Conservation (phyloP, 2,797 vertebrate genomes). For the Poliocrania exsul region DNA sequence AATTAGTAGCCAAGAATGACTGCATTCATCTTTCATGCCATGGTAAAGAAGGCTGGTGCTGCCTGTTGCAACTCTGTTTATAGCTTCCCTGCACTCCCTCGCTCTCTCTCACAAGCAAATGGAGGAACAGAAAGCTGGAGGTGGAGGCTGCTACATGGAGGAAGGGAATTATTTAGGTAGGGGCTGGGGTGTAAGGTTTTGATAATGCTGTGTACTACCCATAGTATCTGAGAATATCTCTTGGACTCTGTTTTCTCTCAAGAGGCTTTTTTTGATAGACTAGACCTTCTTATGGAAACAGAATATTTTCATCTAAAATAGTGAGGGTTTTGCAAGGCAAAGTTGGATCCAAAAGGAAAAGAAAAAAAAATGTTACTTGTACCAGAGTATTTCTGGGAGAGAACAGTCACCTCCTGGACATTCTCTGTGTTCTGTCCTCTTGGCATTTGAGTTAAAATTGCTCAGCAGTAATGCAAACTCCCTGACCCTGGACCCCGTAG, state of each 20-base stretch:
- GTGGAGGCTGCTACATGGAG: background rate
- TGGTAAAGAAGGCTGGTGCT: background rate
- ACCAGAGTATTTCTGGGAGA: background rate
- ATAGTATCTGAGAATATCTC: background rate
- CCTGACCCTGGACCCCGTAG: background rate
- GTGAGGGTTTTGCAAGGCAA: background rate
- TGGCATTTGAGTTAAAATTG: background rate
- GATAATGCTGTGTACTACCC: background rate
- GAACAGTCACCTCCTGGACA: background rate
- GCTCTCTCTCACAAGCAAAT: background rate
- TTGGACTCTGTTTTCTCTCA: background rate
- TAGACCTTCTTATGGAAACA: background rate
- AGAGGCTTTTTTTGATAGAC: background rate
- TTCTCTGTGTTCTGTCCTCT: background rate
- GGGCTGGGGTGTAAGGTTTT: background rate
- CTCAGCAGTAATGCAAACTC: background rate
- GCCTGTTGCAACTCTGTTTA: background rate
- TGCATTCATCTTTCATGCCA: background rate
- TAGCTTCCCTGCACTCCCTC: background rate
- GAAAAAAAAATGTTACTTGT: background rate
- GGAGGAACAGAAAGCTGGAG: background rate
- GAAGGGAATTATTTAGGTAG: background rate
- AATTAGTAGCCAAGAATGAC: background rate
- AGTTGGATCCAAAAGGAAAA: background rate
- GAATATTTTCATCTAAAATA: background rate